Conservation (phyloP, 2,888 invertebrate genomes). For the Podotricha telesiphe region DNA sequence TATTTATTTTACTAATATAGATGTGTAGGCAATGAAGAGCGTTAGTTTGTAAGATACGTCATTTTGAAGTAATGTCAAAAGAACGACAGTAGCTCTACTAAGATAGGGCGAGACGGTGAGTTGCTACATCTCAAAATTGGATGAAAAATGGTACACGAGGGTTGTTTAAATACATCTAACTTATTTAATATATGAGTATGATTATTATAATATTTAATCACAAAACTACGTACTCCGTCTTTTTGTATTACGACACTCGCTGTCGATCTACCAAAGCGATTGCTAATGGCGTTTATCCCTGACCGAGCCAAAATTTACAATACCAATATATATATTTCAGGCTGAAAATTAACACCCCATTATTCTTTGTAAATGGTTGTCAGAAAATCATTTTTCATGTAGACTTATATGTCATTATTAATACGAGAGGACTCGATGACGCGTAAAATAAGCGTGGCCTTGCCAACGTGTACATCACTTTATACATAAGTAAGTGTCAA, state of each 20-base stretch:
- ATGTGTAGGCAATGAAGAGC: too few species aligned
- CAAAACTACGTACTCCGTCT: too few species aligned
- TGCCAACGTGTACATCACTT: background rate
- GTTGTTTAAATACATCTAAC: too few species aligned
- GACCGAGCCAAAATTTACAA: constrained; percentile 13
- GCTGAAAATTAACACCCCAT: constrained; percentile 9
- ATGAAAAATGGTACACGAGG: too few species aligned
- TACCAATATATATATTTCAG: constrained; percentile 2
- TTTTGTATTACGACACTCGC: background rate
- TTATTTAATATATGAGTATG: too few species aligned
- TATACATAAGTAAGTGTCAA: background rate
- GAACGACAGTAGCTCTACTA: too few species aligned
- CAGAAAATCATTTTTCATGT: background rate
- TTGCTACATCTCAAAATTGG: too few species aligned
- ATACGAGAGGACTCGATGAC: background rate
- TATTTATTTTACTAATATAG: too few species aligned
- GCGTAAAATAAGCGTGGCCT: background rate
- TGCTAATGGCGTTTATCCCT: background rate
- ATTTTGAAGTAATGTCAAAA: too few species aligned
- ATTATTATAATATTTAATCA: background rate
- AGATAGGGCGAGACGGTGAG: too few species aligned
- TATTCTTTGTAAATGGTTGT: constrained; percentile 3
- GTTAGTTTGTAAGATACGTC: too few species aligned
- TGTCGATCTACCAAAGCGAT: background rate
- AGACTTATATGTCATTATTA: background rate